These are phyloP conservation scores for Willisornis vidua DNA, from an alignment of 2,113 vertebrate species.

Conservation along the genomic window DNA sequence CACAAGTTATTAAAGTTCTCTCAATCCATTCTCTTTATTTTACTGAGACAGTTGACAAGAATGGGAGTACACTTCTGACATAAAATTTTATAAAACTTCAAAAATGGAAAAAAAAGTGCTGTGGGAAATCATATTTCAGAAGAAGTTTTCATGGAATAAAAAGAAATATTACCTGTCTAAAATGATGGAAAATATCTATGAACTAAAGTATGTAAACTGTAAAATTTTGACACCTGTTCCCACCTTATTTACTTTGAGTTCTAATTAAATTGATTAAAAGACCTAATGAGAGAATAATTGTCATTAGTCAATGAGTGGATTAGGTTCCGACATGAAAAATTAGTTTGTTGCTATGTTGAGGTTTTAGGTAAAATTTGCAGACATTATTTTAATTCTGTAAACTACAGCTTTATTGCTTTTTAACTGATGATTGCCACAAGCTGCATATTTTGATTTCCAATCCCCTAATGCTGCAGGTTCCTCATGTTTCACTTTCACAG, in stretches of 20 bases:
- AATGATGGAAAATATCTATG: neutral
- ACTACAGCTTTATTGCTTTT: neutral
- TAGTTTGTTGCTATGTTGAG: neutral
- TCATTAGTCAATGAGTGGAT: neutral
- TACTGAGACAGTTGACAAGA: neutral
- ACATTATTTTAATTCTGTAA: neutral
- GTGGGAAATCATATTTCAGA: neutral
- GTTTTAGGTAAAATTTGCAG: neutral
- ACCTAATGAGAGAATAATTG: neutral
- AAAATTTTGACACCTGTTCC: neutral
- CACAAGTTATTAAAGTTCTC: neutral
- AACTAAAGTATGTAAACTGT: neutral
- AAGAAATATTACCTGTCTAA: neutral
- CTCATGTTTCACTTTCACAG: neutral
- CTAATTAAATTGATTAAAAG: neutral
- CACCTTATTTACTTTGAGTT: neutral
- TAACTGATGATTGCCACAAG: neutral
- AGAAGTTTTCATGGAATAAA: neutral
- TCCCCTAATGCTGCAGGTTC: neutral
- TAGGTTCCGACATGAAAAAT: neutral
- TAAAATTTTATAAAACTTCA: neutral
- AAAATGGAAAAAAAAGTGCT: neutral
- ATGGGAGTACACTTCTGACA: neutral
- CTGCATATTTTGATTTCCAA: neutral
- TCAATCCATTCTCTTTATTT: neutral